Evolutionary conservation across 1,140 invertebrate genomes (phyloP).

Genomic region (Mya arenaria): DNA sequence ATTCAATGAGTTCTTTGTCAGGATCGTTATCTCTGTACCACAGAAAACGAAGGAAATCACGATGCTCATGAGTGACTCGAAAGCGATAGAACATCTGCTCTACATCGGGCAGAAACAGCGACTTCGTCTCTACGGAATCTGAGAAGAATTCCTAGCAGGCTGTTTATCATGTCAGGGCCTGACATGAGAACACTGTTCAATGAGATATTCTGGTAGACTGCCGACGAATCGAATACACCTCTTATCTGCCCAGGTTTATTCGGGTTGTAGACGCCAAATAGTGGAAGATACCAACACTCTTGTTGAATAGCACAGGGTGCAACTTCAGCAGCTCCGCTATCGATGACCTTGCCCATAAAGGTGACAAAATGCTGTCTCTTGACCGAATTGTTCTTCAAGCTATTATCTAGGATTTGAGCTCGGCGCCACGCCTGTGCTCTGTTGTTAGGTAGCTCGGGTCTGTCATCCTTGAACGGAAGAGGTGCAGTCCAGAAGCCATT

Average conservation of each 20-base stretch:
- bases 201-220: slow-evolving; percentile 20
- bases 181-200: slow-evolving; percentile 58
- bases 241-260: neutral
- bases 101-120: slow-evolving; percentile 48
- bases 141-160: slow-evolving; percentile 52
- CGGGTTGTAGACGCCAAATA: neutral
- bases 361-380: slow-evolving; percentile 21
- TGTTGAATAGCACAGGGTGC: neutral
- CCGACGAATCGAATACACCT: slow-evolving; percentile 10
- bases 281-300: slow-evolving; percentile 40
- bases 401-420: neutral
- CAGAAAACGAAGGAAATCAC: too few species aligned
- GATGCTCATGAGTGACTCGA: too few species aligned
- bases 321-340: slow-evolving; percentile 17
- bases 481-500: slow-evolving; percentile 53
- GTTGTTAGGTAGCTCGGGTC: slow-evolving; percentile 16
- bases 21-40: too few species aligned
- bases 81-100: slow-evolving; percentile 19
- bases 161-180: slow-evolving; percentile 77
- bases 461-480: slow-evolving; percentile 50
- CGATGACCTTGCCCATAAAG: slow-evolving; percentile 31
- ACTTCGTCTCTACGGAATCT: slow-evolving; percentile 53
- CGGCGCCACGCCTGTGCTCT: neutral
- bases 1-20: too few species aligned
- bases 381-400: neutral